These are phyloP conservation scores for Macrophya alboannulata DNA, from an alignment of 2,888 invertebrate species.

Conservation along the genomic window DNA sequence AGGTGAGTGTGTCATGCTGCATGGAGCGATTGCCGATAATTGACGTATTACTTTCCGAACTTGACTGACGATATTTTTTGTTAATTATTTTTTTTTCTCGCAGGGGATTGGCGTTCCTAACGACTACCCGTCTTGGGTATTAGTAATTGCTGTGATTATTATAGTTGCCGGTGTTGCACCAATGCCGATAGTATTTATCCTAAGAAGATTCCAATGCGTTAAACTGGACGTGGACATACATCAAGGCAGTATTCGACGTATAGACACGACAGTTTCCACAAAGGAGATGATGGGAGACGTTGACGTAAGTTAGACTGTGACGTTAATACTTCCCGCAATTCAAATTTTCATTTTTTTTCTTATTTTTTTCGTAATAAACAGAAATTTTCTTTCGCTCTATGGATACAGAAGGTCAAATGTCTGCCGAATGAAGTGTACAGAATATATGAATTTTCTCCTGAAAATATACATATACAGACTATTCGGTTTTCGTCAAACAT, in stretches of 20 bases:
- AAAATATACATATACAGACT: neutral
- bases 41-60: neutral
- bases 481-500: slow-evolving; percentile 4
- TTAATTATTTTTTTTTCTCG: slow-evolving; percentile 21
- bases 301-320: slow-evolving; percentile 86
- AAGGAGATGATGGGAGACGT: slow-evolving; percentile 97
- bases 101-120: slow-evolving; percentile 88
- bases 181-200: slow-evolving; percentile 92
- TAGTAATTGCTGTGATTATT: slow-evolving; percentile 89
- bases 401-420: neutral
- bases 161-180: slow-evolving; percentile 91
- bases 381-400: neutral
- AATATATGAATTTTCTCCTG: neutral
- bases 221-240: slow-evolving; percentile 95
- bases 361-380: slow-evolving; percentile 41
- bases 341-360: slow-evolving; percentile 16
- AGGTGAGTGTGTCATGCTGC: slow-evolving; percentile 79
- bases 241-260: slow-evolving; percentile 94
- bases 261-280: slow-evolving; percentile 96
- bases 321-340: neutral
- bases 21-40: neutral
- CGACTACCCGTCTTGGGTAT: slow-evolving; percentile 91
- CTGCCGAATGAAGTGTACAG: neutral
- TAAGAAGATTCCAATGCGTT: slow-evolving; percentile 94
- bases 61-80: slow-evolving; percentile 44